Percentiles rank a stretch among this genome's conserved stretches.
Evolutionary conservation across 2,797 vertebrate species (phyloP).

Genomic region (Schizopygopsis malacanthus): DNA sequence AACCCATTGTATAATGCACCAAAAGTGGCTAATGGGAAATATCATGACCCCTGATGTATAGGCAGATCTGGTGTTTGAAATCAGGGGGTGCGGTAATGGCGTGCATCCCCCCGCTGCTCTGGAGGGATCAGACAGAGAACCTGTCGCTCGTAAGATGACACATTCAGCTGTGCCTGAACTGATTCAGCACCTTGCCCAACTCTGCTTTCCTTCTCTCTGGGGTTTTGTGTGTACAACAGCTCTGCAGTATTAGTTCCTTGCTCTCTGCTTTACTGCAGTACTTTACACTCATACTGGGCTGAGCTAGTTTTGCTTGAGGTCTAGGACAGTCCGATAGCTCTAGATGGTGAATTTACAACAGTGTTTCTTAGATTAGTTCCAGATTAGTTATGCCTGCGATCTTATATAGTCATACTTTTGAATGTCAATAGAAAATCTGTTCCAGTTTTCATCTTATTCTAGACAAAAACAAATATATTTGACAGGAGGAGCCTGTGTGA

Average conservation of each 20-base stretch:
- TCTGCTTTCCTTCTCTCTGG: slow-evolving; percentile 41
- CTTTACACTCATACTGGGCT: slow-evolving; percentile 16
- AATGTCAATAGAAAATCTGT: neutral
- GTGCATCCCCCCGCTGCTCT: slow-evolving; percentile 13
- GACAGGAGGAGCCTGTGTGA: neutral
- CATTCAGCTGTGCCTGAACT: slow-evolving; percentile 42
- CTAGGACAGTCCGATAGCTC: neutral
- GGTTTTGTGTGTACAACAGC: slow-evolving; percentile 22
- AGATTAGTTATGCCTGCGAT: neutral
- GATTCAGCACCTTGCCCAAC: slow-evolving; percentile 43
- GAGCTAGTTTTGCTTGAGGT: slow-evolving; percentile 27
- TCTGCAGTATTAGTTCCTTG: slow-evolving; percentile 6
- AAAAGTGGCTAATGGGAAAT: neutral
- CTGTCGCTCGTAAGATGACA: slow-evolving; percentile 41
- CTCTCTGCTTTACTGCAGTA: slow-evolving; percentile 37
- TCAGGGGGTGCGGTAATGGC: slow-evolving; percentile 9
- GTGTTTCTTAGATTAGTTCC: neutral
- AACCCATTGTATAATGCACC: neutral
- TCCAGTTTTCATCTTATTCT: neutral
- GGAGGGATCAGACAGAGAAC: slow-evolving; percentile 24
- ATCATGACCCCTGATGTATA: neutral
- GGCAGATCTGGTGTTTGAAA: slow-evolving; percentile 21
- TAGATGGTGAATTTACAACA: neutral
- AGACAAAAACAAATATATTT: neutral
- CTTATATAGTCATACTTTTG: neutral